A percentile compares a stretch with the other conserved stretches of the same genome.
Conservation (phyloP, 1,140 invertebrate genomes). For the Sycobia sp. region DNA sequence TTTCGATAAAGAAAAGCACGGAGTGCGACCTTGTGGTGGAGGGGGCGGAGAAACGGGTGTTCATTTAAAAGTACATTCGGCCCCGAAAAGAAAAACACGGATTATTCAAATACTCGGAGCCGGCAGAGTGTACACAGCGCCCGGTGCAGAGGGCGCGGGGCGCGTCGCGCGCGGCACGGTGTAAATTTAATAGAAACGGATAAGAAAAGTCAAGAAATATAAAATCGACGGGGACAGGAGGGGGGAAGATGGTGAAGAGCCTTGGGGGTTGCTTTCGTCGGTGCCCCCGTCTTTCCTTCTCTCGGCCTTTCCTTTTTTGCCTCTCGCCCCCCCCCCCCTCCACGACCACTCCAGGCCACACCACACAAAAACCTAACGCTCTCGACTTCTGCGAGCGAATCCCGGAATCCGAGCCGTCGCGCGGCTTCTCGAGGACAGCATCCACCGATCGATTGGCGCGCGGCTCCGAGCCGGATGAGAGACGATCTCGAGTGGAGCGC, state of each 20-base stretch:
- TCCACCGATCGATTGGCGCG: constrained; percentile 18
- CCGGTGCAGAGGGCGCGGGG: too few relatives aligned
- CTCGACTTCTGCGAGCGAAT: constrained; percentile 14
- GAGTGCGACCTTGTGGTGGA: too few relatives aligned
- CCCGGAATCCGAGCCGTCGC: background rate
- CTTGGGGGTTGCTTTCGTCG: background rate
- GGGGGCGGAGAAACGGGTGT: too few relatives aligned
- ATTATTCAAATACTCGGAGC: constrained; percentile 28
- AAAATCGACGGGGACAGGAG: background rate
- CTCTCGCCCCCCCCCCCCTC: too few relatives aligned
- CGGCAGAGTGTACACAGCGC: too few relatives aligned
- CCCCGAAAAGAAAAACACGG: background rate
- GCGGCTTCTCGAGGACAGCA: too few relatives aligned
- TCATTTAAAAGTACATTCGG: too few relatives aligned
- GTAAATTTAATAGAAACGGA: constrained; percentile 23
- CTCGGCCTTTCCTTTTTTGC: too few relatives aligned
- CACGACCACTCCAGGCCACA: too few relatives aligned
- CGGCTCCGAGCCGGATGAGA: background rate
- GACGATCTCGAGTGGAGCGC: constrained; percentile 18
- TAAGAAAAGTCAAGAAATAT: constrained; percentile 7
- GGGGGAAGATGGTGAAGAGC: constrained; percentile 13
- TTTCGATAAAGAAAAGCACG: too few relatives aligned
- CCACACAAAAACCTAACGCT: too few relatives aligned
- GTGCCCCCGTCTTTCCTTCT: too few relatives aligned
- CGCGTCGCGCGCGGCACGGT: background rate